Evolutionary conservation across 1,140 invertebrate species (phyloP).

Genomic region (Chrysopa pallens): DNA sequence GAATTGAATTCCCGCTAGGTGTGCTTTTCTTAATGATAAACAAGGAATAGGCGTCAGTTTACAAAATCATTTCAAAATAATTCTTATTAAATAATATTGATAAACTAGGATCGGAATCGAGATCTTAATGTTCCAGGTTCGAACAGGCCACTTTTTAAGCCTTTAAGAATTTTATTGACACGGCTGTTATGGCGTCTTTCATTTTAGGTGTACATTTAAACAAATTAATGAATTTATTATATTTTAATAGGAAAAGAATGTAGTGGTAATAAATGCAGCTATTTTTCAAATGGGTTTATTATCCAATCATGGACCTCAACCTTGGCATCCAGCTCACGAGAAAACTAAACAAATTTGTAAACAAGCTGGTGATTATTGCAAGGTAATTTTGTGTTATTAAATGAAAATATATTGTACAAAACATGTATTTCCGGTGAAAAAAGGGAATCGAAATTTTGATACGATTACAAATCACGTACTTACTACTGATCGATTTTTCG

Average conservation of each 20-base stretch:
- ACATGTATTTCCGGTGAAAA: neutral
- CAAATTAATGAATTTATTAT: constrained; percentile 7
- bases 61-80: too few species aligned
- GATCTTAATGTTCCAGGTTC: too few species aligned
- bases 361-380: constrained; percentile 40
- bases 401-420: neutral
- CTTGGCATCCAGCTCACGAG: constrained; percentile 66
- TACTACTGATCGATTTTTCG: constrained; percentile 2
- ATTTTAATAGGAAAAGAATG: constrained; percentile 35
- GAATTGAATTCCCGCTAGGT: too few species aligned
- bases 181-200: too few species aligned
- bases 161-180: too few species aligned
- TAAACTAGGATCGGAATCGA: too few species aligned
- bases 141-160: too few species aligned
- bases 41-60: too few species aligned
- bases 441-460: neutral
- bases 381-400: constrained; percentile 24
- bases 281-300: constrained; percentile 66
- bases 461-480: neutral
- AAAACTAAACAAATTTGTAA: constrained; percentile 44
- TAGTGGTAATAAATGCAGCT: constrained; percentile 73
- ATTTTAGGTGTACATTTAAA: too few species aligned
- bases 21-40: too few species aligned
- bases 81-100: too few species aligned
- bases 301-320: constrained; percentile 49